These are phyloP conservation scores for Gisinianus flammeolus DNA, from an alignment of 2,888 invertebrate species.

Conservation along the genomic window DNA sequence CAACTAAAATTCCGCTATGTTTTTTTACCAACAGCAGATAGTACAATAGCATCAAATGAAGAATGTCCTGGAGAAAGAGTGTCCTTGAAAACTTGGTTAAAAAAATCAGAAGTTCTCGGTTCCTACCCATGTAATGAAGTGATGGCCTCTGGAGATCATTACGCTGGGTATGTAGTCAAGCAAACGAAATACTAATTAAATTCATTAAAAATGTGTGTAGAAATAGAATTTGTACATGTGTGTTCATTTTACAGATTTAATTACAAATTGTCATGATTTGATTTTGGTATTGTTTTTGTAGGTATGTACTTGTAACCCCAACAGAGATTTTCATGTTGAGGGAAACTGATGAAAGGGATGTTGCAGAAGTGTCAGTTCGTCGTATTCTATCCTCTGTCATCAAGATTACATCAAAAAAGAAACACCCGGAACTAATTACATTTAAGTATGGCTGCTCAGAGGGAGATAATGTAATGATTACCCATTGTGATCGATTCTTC, in stretches of 20 bases:
- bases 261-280: no score
- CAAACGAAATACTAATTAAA: not conserved
- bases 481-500: constrained; percentile 57
- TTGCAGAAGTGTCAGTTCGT: constrained; percentile 80
- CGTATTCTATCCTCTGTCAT: constrained; percentile 90
- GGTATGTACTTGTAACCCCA: constrained; percentile 80
- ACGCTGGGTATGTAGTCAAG: constrained; percentile 67
- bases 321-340: constrained; percentile 85
- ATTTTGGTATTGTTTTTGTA: not conserved
- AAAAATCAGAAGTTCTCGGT: constrained; percentile 81
- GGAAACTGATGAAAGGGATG: constrained; percentile 63
- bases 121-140: constrained; percentile 93
- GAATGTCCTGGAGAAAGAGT: constrained; percentile 77
- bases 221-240: not conserved
- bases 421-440: constrained; percentile 93
- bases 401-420: constrained; percentile 95
- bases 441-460: constrained; percentile 81
- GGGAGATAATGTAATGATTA: constrained; percentile 53
- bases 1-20: no score
- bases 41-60: no score
- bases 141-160: constrained; percentile 84
- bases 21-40: no score
- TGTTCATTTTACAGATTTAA: not conserved
- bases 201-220: not conserved
- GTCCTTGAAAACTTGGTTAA: constrained; percentile 78